Percentiles rank a stretch among this genome's conserved stretches.
Evolutionary conservation across 1,140 invertebrate genomes (phyloP).

Genomic region (Palaemon carinicauda): DNA sequence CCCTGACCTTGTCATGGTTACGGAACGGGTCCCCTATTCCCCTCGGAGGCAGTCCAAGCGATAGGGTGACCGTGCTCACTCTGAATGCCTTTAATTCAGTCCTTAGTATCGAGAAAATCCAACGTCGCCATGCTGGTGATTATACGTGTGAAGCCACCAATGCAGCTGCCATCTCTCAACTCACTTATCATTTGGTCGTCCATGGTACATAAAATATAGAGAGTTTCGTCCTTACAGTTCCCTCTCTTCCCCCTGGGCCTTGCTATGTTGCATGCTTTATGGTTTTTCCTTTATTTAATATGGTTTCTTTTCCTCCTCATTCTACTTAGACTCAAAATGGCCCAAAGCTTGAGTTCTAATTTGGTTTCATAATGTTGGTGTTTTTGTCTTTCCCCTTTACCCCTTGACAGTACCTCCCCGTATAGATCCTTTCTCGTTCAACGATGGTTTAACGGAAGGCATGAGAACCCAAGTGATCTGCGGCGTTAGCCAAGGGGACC

Average conservation of each 20-base stretch:
- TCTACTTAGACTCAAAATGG: no score
- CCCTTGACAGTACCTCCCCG: constrained; percentile 50
- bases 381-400: constrained; percentile 22
- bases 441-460: constrained; percentile 63
- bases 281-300: not conserved
- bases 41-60: constrained; percentile 60
- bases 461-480: constrained; percentile 77
- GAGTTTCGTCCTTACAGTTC: no score
- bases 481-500: constrained; percentile 92
- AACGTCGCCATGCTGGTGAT: constrained; percentile 84
- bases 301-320: not conserved
- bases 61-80: constrained; percentile 69
- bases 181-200: constrained; percentile 29
- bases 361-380: constrained; percentile 23
- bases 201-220: constrained; percentile 4
- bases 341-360: not conserved
- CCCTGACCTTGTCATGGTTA: constrained; percentile 82
- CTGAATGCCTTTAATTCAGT: constrained; percentile 88
- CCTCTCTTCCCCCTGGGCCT: no score
- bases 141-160: constrained; percentile 75
- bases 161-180: constrained; percentile 34
- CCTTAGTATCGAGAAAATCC: constrained; percentile 85
- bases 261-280: no score
- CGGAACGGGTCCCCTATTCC: constrained; percentile 75
- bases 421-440: constrained; percentile 51